phyloP scores from a whole-genome alignment of 2,797 vertebrate species.

The Acanthiza pusilla region DNA sequence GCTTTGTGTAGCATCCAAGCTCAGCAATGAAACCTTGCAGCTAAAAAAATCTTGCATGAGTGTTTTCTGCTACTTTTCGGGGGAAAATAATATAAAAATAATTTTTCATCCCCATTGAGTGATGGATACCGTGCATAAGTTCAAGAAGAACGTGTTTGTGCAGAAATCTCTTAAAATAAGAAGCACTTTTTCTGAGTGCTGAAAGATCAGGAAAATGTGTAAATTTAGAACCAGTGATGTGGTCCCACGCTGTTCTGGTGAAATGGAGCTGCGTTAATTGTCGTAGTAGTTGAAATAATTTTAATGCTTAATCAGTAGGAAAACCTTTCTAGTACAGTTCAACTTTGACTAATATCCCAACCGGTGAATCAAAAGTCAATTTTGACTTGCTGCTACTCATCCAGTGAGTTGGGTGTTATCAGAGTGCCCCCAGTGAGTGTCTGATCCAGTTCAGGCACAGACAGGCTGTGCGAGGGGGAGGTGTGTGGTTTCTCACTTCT shows the following conservation, averaged over 20 bases:
- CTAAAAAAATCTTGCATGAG: neutral
- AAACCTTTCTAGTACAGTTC: slow-evolving; percentile 42
- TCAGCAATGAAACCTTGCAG: neutral
- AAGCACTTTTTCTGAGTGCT: neutral
- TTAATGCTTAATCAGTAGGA: slow-evolving; percentile 26
- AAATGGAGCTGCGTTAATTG: neutral
- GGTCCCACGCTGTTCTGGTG: neutral
- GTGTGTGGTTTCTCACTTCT: slow-evolving; percentile 26
- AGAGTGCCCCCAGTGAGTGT: neutral
- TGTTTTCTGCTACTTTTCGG: neutral
- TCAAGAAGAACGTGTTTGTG: neutral
- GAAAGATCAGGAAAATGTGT: neutral
- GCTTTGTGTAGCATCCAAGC: neutral
- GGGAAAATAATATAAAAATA: neutral
- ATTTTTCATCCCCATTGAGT: neutral
- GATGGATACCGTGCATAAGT: neutral
- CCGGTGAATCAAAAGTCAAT: neutral
- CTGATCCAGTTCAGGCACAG: neutral
- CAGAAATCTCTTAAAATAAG: neutral
- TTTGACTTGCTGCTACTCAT: neutral
- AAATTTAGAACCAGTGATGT: neutral
- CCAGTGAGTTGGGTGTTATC: neutral
- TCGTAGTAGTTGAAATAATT: neutral
- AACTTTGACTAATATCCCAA: neutral
- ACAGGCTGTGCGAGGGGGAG: neutral